A percentile compares a stretch with the other conserved stretches of the same genome.
Conservation (phyloP, 2,888 invertebrate genomes). For the Anoncus sp. region DNA sequence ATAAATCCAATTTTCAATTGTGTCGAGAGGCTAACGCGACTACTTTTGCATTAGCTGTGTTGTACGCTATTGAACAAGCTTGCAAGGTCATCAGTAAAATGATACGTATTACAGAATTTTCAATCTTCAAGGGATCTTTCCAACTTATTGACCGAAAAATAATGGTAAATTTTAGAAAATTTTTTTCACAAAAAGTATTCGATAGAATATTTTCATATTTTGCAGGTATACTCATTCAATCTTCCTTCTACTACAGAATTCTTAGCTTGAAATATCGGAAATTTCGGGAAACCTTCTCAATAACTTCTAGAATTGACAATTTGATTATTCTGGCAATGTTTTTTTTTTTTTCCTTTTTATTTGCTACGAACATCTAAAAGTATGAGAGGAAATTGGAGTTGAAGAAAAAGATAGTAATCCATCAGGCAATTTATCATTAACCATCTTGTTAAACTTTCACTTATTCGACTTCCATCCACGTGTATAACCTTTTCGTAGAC, state of each 20-base stretch:
- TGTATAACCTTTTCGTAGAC: background rate
- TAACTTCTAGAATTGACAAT: background rate
- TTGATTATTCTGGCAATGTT: background rate
- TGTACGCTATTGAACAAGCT: slow-evolving; percentile 14
- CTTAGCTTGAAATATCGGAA: too few species aligned
- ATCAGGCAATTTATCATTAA: background rate
- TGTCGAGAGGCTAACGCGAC: slow-evolving; percentile 29
- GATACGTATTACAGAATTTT: background rate
- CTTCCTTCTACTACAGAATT: too few species aligned
- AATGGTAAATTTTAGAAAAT: too few species aligned
- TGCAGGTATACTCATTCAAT: too few species aligned
- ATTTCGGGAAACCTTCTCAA: too few species aligned
- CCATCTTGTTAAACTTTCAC: slow-evolving; percentile 1
- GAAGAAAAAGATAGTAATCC: background rate
- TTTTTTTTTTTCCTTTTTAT: background rate
- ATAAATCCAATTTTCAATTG: slow-evolving; percentile 78
- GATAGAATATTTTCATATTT: too few species aligned
- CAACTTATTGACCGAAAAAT: background rate
- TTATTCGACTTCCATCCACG: background rate
- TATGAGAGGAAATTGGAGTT: background rate
- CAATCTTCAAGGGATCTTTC: background rate
- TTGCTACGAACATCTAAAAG: background rate
- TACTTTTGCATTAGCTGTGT: slow-evolving; percentile 7
- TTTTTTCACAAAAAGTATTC: too few species aligned
- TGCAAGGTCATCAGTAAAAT: slow-evolving; percentile 13